Percentiles rank a stretch among this genome's conserved stretches.
Evolutionary conservation across 2,797 vertebrate genomes (phyloP).

Genomic region (Amazona ochrocephala): DNA sequence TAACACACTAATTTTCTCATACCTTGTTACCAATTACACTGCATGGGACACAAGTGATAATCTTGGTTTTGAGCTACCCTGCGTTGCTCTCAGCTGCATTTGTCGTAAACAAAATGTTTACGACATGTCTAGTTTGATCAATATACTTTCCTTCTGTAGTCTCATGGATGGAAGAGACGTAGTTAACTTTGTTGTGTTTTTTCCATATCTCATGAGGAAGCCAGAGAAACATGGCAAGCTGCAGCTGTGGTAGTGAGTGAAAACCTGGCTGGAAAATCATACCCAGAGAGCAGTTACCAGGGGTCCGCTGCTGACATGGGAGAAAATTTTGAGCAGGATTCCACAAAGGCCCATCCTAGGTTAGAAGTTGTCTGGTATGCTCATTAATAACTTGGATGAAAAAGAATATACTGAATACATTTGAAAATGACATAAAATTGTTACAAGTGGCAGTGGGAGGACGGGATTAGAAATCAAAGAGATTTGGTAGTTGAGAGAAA

Average conservation of each 20-base stretch:
- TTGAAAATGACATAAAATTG: not conserved
- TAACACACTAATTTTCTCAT: not conserved
- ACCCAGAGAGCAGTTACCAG: not conserved
- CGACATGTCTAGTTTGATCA: not conserved
- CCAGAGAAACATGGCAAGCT: not conserved
- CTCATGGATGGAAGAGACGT: not conserved
- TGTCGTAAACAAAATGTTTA: not conserved
- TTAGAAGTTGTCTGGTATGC: not conserved
- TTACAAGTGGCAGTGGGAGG: not conserved
- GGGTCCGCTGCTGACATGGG: not conserved
- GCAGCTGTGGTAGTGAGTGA: not conserved
- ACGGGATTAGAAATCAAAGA: constrained; percentile 30
- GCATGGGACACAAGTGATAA: not conserved
- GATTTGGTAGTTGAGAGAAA: not conserved
- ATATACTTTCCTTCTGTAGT: not conserved
- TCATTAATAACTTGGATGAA: not conserved
- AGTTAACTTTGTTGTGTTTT: not conserved
- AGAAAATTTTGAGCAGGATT: not conserved
- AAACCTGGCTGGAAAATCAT: not conserved
- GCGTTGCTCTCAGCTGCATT: not conserved
- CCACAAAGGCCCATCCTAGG: not conserved
- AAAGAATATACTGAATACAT: not conserved
- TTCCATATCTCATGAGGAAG: not conserved
- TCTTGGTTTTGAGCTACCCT: not conserved
- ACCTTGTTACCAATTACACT: not conserved